Evolutionary conservation across 1,140 invertebrate genomes (phyloP).

Genomic region (Cyclina sinensis): DNA sequence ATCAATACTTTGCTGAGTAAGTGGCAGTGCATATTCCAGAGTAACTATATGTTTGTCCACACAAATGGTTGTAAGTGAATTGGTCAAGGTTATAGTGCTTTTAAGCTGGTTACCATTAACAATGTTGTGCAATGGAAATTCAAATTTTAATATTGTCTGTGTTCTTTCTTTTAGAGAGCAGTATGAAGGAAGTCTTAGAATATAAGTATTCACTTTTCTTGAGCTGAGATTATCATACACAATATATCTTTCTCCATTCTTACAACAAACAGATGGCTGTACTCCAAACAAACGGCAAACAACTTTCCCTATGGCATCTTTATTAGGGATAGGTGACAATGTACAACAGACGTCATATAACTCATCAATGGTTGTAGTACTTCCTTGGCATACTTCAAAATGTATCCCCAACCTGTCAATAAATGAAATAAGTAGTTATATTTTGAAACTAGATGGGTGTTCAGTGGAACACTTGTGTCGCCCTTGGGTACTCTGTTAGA

Average conservation of each 20-base stretch:
- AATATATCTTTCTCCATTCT: constrained; percentile 1
- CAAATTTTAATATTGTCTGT: background rate
- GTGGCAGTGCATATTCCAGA: background rate
- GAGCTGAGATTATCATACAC: constrained; percentile 11
- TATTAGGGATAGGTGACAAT: background rate
- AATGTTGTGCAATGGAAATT: background rate
- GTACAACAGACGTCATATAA: background rate
- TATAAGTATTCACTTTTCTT: background rate
- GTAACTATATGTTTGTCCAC: background rate
- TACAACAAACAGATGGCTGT: background rate
- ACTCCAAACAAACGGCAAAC: background rate
- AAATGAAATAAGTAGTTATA: too few species aligned
- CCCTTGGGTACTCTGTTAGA: too few species aligned
- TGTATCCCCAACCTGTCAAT: background rate
- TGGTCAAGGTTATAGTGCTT: constrained; percentile 16
- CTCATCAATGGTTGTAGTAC: background rate
- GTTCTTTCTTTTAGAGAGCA: background rate
- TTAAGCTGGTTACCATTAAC: background rate
- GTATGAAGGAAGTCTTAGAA: too few species aligned
- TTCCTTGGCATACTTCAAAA: background rate
- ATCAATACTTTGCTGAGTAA: constrained; percentile 19
- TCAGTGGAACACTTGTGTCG: too few species aligned
- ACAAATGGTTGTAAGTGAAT: background rate
- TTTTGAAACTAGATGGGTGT: too few species aligned
- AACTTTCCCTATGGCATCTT: background rate